Base-by-base conservation (phyloP, 2,888 invertebrate species). In the Acrobasis repandana region DNA sequence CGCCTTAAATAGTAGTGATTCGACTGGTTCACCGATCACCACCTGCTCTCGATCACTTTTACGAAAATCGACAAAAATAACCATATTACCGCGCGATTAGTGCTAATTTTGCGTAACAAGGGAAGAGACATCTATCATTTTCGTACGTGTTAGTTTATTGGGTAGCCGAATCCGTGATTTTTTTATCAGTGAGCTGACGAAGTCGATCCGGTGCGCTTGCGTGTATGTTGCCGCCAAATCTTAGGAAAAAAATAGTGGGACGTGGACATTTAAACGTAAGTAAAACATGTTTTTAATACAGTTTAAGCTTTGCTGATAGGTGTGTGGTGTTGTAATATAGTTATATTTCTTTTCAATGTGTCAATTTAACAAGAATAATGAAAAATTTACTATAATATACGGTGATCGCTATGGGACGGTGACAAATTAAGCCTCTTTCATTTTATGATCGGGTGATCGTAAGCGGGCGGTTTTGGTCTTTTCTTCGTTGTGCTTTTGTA, bases 131-230 rank as follows among this genome's bases (percentile, higher is more conserved):
- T n/a, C 43, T n/a, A 43, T n/a, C 43, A 6, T 43, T n/a, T 43
- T 43, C 43, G 11, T 43, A 14, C n/a, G 43, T 43, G n/a, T 43
- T n/a, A 43, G 43, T 43, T 43, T 14, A 10, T n/a, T n/a, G 14
- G 43, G 10, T 43, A 43, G 43, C 43, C 43, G n/a, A 43, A 43
- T 43, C 10, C 43, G 43, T 43, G 5, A 43, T n/a, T 43, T 43
- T 43, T 43, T n/a, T 10, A 43, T 43, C 43, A 43, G 43, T 14
- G 10, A 43, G 43, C 43, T 43, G 43, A 43, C n/a, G 43, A 43
- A 43, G n/a, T 43, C 43, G 43, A 43, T 43, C 43, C 43, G n/a
- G n/a, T 43, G 43, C 43, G 43, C 43, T 43, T 43, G 43, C 43
- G 43, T 43, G 43, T 14, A 43, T 43, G 43, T 43, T 43, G n/a